Conservation (phyloP, 2,888 invertebrate species). For the Osmoderma eremita region DNA sequence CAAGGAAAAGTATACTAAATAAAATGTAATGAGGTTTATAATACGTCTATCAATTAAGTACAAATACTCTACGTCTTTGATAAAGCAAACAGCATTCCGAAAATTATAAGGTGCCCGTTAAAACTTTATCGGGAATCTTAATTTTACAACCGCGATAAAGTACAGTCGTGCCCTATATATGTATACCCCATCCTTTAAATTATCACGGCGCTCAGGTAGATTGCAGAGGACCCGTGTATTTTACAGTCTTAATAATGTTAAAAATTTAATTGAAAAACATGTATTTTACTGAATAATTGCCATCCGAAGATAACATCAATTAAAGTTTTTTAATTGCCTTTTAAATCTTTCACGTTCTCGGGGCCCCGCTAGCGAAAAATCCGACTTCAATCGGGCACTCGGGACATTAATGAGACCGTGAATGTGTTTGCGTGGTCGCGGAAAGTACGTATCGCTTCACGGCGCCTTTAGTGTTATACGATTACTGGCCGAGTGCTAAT, state of each 20-base stretch:
- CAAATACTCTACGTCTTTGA: too few species aligned
- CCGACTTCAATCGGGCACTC: constrained; percentile 18
- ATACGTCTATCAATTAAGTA: too few species aligned
- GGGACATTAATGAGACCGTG: constrained; percentile 37
- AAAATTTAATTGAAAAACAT: constrained; percentile 38
- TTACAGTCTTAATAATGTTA: constrained; percentile 30
- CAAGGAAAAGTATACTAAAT: too few species aligned
- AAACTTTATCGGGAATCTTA: constrained; percentile 1
- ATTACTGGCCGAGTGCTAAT: constrained; percentile 27
- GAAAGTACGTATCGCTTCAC: constrained; percentile 41
- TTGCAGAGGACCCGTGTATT: constrained; percentile 15
- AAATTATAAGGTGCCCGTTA: too few species aligned
- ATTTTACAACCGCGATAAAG: constrained; percentile 4
- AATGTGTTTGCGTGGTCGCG: constrained; percentile 44
- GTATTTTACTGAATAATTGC: constrained; percentile 36
- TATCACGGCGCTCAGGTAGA: constrained; percentile 15
- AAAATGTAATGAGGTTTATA: too few species aligned
- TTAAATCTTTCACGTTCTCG: constrained; percentile 19
- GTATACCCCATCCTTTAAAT: background rate
- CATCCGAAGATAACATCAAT: constrained; percentile 32
- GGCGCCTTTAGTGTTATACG: constrained; percentile 33
- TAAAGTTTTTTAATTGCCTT: constrained; percentile 36
- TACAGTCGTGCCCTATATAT: background rate
- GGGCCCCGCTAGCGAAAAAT: constrained; percentile 26
- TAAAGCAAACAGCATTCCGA: too few species aligned